phyloP scores from a whole-genome alignment of 1,140 invertebrate species.

The Bombus superbus region DNA sequence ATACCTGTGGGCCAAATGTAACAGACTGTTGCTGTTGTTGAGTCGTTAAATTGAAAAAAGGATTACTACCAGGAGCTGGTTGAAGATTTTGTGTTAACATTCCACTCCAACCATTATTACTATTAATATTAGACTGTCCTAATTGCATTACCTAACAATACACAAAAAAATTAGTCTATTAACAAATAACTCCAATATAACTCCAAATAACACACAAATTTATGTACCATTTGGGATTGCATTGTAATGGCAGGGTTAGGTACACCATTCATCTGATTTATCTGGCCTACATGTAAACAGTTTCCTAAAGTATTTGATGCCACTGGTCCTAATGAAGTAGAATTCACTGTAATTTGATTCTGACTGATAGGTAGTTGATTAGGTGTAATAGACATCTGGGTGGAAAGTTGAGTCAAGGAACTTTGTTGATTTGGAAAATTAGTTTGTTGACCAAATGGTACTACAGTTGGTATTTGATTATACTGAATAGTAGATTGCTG shows the following conservation, averaged over 20 bases:
- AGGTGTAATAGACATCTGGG: constrained; percentile 66
- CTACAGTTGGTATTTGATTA: constrained; percentile 70
- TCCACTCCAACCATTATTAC: constrained; percentile 80
- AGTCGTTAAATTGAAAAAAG: constrained; percentile 79
- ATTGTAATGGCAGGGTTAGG: constrained; percentile 72
- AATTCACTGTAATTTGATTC: constrained; percentile 74
- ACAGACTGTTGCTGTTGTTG: constrained; percentile 66
- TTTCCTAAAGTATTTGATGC: constrained; percentile 68
- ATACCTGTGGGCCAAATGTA: constrained; percentile 73
- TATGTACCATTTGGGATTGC: constrained; percentile 75
- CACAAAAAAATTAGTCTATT: constrained; percentile 13
- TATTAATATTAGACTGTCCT: constrained; percentile 73
- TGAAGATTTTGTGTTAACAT: constrained; percentile 79
- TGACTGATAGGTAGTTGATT: constrained; percentile 72
- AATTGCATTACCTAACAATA: constrained; percentile 73
- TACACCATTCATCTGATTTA: constrained; percentile 74
- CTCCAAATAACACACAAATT: neutral
- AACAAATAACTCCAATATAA: constrained; percentile 6
- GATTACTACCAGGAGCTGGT: constrained; percentile 81
- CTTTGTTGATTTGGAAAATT: constrained; percentile 65
- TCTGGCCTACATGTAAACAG: constrained; percentile 60
- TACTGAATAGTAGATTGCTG: constrained; percentile 76
- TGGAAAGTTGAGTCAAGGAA: constrained; percentile 65
- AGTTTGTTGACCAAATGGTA: constrained; percentile 70
- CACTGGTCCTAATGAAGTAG: constrained; percentile 71